A percentile compares a stretch with the other conserved stretches of the same genome.
These are phyloP conservation scores for Ellobius talpinus DNA, from an alignment of 2,113 vertebrate species.

Conservation along the genomic window DNA sequence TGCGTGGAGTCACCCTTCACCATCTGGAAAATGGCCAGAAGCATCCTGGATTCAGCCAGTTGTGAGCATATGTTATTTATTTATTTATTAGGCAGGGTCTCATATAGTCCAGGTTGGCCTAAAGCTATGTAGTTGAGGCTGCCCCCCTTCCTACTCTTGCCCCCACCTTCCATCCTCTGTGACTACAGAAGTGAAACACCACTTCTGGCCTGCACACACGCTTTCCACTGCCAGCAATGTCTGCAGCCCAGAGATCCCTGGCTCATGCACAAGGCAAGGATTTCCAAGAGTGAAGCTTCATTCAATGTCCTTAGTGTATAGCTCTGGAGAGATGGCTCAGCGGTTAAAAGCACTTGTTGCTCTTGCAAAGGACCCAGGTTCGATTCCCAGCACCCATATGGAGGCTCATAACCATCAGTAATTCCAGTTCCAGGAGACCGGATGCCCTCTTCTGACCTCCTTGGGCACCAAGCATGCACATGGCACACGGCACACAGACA, in stretches of 20 bases:
- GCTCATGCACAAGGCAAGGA: not conserved
- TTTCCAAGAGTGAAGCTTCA: not conserved
- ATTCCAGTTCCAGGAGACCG: not conserved
- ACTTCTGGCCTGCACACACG: not conserved
- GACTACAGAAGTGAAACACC: not conserved
- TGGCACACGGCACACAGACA: too few species aligned
- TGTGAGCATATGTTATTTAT: too few species aligned
- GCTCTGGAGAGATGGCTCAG: not conserved
- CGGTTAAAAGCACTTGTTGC: not conserved
- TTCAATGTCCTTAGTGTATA: not conserved
- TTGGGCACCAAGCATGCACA: too few species aligned
- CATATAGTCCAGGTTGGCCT: not conserved
- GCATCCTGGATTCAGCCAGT: not conserved
- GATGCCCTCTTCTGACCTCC: not conserved
- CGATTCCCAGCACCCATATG: too few species aligned
- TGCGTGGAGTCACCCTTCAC: not conserved
- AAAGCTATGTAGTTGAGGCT: not conserved
- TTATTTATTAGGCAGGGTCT: not conserved
- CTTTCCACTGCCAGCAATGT: not conserved
- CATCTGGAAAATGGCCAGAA: not conserved
- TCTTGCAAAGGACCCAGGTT: not conserved
- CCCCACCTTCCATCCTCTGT: not conserved
- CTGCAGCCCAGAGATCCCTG: not conserved
- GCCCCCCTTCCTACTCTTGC: not conserved
- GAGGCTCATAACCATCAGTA: not conserved